Evolutionary conservation across 2,113 vertebrate species (phyloP).

Genomic region (Vireo altiloquus): DNA sequence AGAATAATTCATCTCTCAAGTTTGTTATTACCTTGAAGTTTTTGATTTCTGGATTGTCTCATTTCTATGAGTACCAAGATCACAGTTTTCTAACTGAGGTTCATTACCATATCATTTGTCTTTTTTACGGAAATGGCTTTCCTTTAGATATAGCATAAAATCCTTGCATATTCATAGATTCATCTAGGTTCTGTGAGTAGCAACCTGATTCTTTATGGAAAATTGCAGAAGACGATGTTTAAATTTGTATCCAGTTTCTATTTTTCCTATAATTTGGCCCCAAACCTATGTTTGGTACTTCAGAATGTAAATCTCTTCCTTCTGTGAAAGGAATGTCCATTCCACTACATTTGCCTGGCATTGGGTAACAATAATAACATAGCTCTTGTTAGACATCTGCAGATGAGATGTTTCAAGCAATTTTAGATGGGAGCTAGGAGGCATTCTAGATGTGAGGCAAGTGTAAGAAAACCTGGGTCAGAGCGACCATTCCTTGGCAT

Average conservation of each 20-base stretch:
- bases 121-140: neutral
- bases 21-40: neutral
- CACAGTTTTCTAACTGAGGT: neutral
- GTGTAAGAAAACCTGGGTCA: neutral
- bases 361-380: neutral
- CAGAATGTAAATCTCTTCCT: neutral
- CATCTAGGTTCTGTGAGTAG: neutral
- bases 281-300: neutral
- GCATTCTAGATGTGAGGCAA: neutral
- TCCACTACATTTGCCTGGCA: neutral
- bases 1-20: neutral
- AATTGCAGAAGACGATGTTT: neutral
- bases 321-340: neutral
- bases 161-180: neutral
- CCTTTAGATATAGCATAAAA: neutral
- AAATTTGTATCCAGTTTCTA: neutral
- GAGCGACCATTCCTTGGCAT: neutral
- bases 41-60: neutral
- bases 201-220: neutral
- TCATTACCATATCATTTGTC: neutral
- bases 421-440: neutral
- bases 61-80: neutral
- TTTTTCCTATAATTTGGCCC: neutral
- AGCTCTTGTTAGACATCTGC: neutral
- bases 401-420: neutral